A percentile compares a stretch with the other conserved stretches of the same genome.
Evolutionary conservation across 1,140 invertebrate genomes (phyloP).

Genomic region (Ceratitis capitata): DNA sequence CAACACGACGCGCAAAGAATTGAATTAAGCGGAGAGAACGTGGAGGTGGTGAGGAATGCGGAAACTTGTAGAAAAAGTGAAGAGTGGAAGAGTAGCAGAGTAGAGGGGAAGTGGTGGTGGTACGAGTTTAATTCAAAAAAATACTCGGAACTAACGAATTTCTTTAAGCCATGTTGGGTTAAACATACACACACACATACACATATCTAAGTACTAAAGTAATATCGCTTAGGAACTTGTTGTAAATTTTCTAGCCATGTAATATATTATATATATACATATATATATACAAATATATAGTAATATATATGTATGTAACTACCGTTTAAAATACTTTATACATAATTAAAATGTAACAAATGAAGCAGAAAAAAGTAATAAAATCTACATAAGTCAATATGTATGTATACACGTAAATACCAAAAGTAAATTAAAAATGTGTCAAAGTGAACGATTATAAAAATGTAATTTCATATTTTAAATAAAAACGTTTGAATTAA

Average conservation of each 20-base stretch:
- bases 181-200: conserved; percentile 20
- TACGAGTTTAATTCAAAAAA: background rate
- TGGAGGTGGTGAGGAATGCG: background rate
- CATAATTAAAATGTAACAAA: too few species aligned
- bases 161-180: background rate
- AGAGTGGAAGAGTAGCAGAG: background rate
- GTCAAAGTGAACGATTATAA: background rate
- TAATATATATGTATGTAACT: conserved; percentile 22
- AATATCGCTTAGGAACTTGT: conserved; percentile 34
- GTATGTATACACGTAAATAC: conserved; percentile 22
- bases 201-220: conserved; percentile 30
- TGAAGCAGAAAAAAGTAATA: background rate
- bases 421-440: conserved; percentile 23
- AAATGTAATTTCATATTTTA: conserved; percentile 33
- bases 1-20: conserved; percentile 83
- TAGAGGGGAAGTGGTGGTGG: too few species aligned
- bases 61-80: background rate
- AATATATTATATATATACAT: too few species aligned
- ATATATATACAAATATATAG: too few species aligned
- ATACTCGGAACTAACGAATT: conserved; percentile 40
- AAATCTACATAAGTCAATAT: conserved; percentile 8
- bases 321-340: conserved; percentile 20
- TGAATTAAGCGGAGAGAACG: conserved; percentile 69
- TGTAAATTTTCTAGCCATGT: conserved; percentile 36
- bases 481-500: conserved; percentile 20